Conservation (phyloP, 2,113 vertebrate genomes). For the Myotis lucifugus region DNA sequence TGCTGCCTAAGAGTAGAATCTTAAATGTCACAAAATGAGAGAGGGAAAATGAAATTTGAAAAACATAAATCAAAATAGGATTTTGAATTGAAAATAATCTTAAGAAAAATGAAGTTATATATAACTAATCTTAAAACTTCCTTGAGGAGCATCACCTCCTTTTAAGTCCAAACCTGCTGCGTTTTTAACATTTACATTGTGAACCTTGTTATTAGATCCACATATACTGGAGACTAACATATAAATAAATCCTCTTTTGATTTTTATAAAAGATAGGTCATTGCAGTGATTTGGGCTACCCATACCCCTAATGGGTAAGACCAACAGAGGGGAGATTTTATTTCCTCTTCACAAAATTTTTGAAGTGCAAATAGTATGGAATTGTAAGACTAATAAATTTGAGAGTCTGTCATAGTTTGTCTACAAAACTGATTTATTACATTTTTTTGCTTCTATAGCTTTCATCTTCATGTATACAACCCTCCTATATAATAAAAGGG, state of each 20-base stretch:
- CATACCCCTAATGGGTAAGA: background rate
- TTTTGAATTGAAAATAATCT: slow-evolving; percentile 46
- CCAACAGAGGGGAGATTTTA: background rate
- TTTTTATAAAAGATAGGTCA: background rate
- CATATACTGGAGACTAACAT: background rate
- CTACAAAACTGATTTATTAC: background rate
- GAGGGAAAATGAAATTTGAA: background rate
- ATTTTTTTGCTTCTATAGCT: background rate
- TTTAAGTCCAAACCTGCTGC: slow-evolving; percentile 22
- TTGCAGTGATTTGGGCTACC: background rate
- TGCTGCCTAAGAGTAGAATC: background rate
- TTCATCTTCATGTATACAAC: background rate
- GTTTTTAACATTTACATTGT: slow-evolving; percentile 5
- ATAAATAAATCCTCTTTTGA: background rate
- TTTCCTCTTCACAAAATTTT: slow-evolving; percentile 8
- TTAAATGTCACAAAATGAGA: background rate
- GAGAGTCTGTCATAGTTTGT: background rate
- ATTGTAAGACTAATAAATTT: slow-evolving; percentile 3
- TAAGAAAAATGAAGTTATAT: slow-evolving; percentile 8
- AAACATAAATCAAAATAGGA: background rate
- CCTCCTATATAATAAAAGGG: background rate
- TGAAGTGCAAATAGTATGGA: background rate
- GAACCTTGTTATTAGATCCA: background rate
- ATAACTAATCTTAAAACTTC: background rate
- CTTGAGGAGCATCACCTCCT: background rate